A percentile compares a stretch with the other conserved stretches of the same genome.
phyloP scores from a whole-genome alignment of 2,797 vertebrate species.

The Clarias platycephalus region DNA sequence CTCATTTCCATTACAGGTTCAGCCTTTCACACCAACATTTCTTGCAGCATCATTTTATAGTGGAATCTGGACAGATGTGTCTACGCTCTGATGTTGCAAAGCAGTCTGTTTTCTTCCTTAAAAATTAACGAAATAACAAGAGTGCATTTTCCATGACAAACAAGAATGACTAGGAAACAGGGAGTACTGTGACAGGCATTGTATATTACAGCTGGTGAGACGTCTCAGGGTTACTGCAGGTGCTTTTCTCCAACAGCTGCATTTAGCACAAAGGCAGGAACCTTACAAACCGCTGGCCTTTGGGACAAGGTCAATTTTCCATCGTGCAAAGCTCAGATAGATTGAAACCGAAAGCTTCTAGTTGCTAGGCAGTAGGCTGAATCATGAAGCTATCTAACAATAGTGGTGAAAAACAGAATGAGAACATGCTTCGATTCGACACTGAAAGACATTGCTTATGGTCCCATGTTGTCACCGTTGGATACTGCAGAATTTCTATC shows the following conservation, averaged over 20 bases:
- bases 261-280: slow-evolving; percentile 1
- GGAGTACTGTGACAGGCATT: background rate
- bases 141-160: slow-evolving; percentile 4
- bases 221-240: slow-evolving; percentile 3
- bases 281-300: background rate
- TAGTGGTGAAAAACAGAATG: background rate
- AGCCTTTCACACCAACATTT: background rate
- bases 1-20: background rate
- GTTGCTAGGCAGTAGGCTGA: slow-evolving; percentile 33
- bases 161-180: slow-evolving; percentile 4
- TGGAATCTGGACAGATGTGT: background rate
- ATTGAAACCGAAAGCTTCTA: background rate
- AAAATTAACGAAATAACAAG: slow-evolving; percentile 6
- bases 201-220: background rate
- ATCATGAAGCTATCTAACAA: slow-evolving; percentile 1
- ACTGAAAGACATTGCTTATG: background rate
- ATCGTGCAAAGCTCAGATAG: background rate
- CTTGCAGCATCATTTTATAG: background rate
- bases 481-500: slow-evolving; percentile 9
- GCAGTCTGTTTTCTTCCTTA: background rate
- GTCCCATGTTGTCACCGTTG: background rate
- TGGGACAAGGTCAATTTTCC: slow-evolving; percentile 21
- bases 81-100: background rate
- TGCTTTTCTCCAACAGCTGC: background rate
- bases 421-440: background rate